phyloP scores from a whole-genome alignment of 2,113 vertebrate species.

The Corydoras maculifer region DNA sequence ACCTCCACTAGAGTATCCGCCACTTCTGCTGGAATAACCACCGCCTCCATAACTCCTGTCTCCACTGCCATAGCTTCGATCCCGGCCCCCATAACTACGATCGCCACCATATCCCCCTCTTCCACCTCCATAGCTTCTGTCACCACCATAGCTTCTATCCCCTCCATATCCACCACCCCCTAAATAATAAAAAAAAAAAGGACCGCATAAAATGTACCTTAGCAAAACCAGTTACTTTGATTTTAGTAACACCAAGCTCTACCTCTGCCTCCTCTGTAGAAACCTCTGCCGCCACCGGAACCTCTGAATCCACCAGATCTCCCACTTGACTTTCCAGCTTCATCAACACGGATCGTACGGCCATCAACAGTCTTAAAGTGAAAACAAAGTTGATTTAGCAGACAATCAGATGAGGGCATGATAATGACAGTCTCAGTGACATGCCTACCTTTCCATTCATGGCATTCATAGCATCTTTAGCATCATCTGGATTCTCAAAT shows the following conservation, averaged over 20 bases:
- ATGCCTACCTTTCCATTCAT: constrained; percentile 82
- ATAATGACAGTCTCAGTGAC: too few relatives aligned
- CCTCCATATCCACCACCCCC: constrained; percentile 34
- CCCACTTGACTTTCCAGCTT: constrained; percentile 80
- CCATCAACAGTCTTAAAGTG: constrained; percentile 73
- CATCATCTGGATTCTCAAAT: constrained; percentile 84
- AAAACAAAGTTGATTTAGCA: neutral
- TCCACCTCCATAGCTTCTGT: constrained; percentile 69
- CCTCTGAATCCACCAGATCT: constrained; percentile 72
- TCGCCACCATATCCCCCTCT: constrained; percentile 69
- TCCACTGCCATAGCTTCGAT: constrained; percentile 69
- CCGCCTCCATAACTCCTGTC: constrained; percentile 65
- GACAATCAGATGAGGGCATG: too few relatives aligned
- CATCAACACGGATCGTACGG: constrained; percentile 80
- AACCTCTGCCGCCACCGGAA: constrained; percentile 62
- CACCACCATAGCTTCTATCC: constrained; percentile 67
- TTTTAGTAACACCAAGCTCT: constrained; percentile 61
- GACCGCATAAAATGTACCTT: too few relatives aligned
- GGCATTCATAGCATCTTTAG: constrained; percentile 83
- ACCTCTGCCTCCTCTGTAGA: constrained; percentile 73
- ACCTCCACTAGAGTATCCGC: constrained; percentile 35
- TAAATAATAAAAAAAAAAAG: constrained; percentile 1
- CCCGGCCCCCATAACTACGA: constrained; percentile 63
- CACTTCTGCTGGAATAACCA: constrained; percentile 52
- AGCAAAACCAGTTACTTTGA: too few relatives aligned